Base-by-base conservation (phyloP, 2,113 vertebrate genomes). In the Rissa tridactyla region DNA sequence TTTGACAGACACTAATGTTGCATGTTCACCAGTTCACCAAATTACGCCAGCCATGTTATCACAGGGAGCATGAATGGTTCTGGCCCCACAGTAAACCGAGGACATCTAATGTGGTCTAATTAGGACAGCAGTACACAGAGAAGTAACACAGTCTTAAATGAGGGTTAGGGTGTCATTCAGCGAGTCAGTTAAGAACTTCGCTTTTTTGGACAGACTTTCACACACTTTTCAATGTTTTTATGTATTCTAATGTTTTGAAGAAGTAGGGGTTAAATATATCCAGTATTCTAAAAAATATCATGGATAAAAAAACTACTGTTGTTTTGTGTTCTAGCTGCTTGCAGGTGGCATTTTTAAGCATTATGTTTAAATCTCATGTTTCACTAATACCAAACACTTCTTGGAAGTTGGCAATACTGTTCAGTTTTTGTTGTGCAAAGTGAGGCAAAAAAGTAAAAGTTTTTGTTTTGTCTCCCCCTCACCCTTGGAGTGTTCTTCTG, bases 91-190 rank as follows among this genome's bases (percentile, higher is more conserved):
- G 92, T 89, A 94, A 84, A 89, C 69, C 26, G 0, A 90, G 92
- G 88, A 95, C 90, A 93, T 80, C 69, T 93, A 75, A 95, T 79
- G 80, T 76, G 61, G 77, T 84, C 86, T 95, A 94, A 96, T 94
- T 96, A 94, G 77, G 88, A 82, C 77, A 86, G 96, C 77, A 68
- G 51, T 11, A 89, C 52, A 61, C 65, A 87, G 61, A 78, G 73
- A 92, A 93, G 80, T 89, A 92, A 87, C 52, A 84, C 83, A 91
- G 83, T 92, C 94, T 93, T 90, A 93, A 95, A 94, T 49, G 62
- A 82, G 86, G 72, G 52, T 94, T 90, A 86, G 47, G 76, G 70
- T 85, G 73, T 94, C 89, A 69, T 82, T 95, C 83, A 92, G 84
- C 4, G 14, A 76, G 66, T 86, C 57, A 73, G 17, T 69, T 82